These are phyloP conservation scores for Tenthredo distinguenda DNA, from an alignment of 2,888 invertebrate species.

Conservation along the genomic window DNA sequence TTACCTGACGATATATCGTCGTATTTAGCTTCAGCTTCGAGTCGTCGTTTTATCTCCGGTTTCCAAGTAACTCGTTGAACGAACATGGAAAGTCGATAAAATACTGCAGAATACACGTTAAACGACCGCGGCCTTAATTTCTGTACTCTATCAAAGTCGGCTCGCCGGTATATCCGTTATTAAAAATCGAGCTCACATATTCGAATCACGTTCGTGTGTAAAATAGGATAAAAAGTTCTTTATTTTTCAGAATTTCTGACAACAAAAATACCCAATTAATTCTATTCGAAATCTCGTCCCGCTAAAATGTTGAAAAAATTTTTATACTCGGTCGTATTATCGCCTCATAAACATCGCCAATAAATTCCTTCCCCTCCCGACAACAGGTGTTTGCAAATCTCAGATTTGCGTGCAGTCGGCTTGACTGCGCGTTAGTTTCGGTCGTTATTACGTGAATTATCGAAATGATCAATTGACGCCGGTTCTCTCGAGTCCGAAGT, in stretches of 20 bases:
- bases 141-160: neutral
- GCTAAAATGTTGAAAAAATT: neutral
- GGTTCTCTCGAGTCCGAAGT: neutral
- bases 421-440: neutral
- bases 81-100: constrained; percentile 24
- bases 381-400: neutral
- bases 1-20: constrained; percentile 16
- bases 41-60: constrained; percentile 9
- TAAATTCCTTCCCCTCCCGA: neutral
- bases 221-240: neutral
- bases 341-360: neutral
- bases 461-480: neutral
- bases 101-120: neutral
- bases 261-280: neutral
- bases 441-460: constrained; percentile 14
- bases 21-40: constrained; percentile 5
- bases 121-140: constrained; percentile 31
- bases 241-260: neutral
- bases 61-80: constrained; percentile 18
- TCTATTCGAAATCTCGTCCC: neutral
- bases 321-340: neutral
- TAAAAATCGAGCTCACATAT: neutral
- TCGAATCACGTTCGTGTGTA: neutral
- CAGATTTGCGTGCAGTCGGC: neutral
- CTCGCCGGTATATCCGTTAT: neutral